Evolutionary conservation across 2,888 invertebrate species (phyloP), one percentile per base, ranked within the genome.

Genomic region (Hanleya hanleyi): DNA sequence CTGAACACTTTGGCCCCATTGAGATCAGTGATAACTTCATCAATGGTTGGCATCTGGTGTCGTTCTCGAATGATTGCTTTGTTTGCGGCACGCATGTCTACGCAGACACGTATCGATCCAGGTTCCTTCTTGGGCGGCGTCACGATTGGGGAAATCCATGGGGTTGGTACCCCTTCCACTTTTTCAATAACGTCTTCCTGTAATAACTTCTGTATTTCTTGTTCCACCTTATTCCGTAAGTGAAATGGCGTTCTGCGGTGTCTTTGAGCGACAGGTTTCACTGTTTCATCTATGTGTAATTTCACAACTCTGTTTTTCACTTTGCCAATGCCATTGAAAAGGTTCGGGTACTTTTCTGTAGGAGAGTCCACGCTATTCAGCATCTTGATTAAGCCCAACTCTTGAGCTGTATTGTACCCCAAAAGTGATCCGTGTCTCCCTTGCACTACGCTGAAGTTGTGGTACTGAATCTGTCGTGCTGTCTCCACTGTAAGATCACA

Each of bases 61-160:
- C 78, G 29, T 71, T 80, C 77, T 36, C 83, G 37, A 15, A 70
- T 51, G 1, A 82, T 82, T 0, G 81, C 80, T 61, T 78, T 77
- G 38, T 83, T 82, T 0, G 81, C 75, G 51, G 76, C 67, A 18
- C 82, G 47, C 80, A 84, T 38, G 74, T 68, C 50, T 73, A 82
- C 67, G 74, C 74, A 26, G 73, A 71, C 15, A 33, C 70, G 29
- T 12, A 71, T 61, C 33, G 64, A 47, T 5, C 51, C 66, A n/a
- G 70, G 67, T 15, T 64, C 6, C 35, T 73, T 71, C 41, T 73
- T 73, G 22, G 73, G 75, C 22, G 69, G 71, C n/a, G 73, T 69
- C 26, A 78, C 78, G 29, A 78, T 77, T 0, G 76, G 82, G 9
- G 75, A 76, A 9, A 81, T 74, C 80, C 80, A 81, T 18, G 76